Evolutionary conservation across 2,888 invertebrate genomes (phyloP).

Genomic region (Oxyscelio sp.): DNA sequence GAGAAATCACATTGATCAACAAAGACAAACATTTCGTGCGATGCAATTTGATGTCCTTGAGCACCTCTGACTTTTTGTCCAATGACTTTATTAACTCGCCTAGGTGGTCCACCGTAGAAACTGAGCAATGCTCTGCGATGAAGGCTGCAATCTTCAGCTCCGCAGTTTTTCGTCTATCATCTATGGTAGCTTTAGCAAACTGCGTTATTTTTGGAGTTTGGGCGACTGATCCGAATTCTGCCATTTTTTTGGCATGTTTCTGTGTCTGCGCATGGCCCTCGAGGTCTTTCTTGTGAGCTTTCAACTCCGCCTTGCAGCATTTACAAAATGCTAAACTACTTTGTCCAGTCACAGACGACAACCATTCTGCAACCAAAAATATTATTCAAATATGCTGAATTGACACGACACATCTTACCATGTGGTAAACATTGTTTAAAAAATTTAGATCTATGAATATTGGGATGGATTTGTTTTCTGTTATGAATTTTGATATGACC

Average conservation of each 20-base stretch:
- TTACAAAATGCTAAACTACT: conserved; percentile 34
- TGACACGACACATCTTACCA: too few species aligned
- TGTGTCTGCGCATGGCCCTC: conserved; percentile 76
- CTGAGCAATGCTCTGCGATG: conserved; percentile 77
- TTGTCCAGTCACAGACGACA: conserved; percentile 14
- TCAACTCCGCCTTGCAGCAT: conserved; percentile 52
- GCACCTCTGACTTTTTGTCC: conserved; percentile 73
- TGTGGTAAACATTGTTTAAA: too few species aligned
- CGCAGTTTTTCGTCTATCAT: conserved; percentile 57
- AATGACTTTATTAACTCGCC: conserved; percentile 70
- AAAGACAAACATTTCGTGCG: conserved; percentile 80
- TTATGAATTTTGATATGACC: too few species aligned
- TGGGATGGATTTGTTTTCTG: too few species aligned
- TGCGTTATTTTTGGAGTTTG: conserved; percentile 44
- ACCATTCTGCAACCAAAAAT: conserved; percentile 27
- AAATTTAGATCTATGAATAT: too few species aligned
- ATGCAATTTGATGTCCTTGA: conserved; percentile 78
- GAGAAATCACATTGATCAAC: conserved; percentile 82
- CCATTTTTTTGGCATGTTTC: conserved; percentile 76
- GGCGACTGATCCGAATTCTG: conserved; percentile 42
- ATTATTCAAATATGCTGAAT: too few species aligned
- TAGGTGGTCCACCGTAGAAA: conserved; percentile 75
- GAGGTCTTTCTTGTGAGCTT: conserved; percentile 80
- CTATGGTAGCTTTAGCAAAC: conserved; percentile 27
- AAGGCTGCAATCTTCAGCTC: conserved; percentile 79